Evolutionary conservation across 2,113 vertebrate genomes (phyloP).

Genomic region (Ploceus nigricollis): DNA sequence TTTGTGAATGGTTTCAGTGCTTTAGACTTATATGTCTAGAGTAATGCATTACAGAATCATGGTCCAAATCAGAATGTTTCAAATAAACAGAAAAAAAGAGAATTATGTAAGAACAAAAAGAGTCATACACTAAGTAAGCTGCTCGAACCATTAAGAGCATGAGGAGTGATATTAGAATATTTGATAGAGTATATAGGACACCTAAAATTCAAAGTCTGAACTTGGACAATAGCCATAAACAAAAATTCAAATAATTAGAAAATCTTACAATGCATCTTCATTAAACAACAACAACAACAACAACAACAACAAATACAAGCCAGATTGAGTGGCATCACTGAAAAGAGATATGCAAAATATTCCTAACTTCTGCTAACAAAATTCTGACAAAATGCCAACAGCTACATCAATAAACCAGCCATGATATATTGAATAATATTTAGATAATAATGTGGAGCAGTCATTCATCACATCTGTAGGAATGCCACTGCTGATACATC

Average conservation of each 20-base stretch:
- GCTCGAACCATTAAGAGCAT: background rate
- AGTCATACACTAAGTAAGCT: background rate
- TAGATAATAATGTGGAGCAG: background rate
- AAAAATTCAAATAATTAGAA: background rate
- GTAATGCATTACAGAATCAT: background rate
- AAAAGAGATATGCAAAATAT: background rate
- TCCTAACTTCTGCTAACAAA: background rate
- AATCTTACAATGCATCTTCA: background rate
- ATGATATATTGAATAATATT: background rate
- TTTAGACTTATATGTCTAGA: background rate
- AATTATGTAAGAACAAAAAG: background rate
- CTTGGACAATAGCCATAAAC: background rate
- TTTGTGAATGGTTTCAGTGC: background rate
- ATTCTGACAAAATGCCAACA: background rate
- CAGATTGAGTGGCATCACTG: background rate
- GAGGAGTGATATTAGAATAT: background rate
- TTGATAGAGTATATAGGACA: background rate
- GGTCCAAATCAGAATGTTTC: background rate
- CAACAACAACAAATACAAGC: background rate
- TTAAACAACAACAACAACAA: background rate
- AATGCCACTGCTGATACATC: background rate
- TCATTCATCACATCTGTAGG: background rate
- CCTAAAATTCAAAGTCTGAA: background rate
- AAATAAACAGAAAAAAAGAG: background rate
- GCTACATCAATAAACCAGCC: background rate